Evolutionary conservation across 2,888 invertebrate genomes (phyloP), one percentile per base, ranked within the genome.

Genomic region (Abrostola triplasia): DNA sequence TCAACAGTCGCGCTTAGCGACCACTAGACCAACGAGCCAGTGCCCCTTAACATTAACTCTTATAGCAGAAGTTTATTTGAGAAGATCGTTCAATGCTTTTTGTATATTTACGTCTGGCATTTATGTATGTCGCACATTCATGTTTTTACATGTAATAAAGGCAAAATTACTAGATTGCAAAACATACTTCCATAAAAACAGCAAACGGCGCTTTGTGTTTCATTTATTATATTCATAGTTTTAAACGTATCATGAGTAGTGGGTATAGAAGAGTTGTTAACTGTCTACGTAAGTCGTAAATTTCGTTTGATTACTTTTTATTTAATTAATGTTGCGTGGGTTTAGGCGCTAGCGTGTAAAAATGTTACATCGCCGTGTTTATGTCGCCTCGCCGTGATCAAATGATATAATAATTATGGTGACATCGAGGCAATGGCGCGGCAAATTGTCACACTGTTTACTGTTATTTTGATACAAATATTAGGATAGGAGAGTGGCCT

Each of bases 361-460:
- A 62, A 60, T 42, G 48, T 48, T 24, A 53, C 13, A 41, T 37
- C 0, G 10, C 48, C 41, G 41, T 71, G 49, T 40, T 59, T 11
- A 50, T 36, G 11, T 36, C 42, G 57, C 57, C 60, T 36, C 42
- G 57, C 57, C 60, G 41, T 67, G 68, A 42, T 48, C 8, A 10
- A 24, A 50, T 57, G 77, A 59, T 61, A 62, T 64, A 64, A 77
- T 54, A n/a, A n/a, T n/a, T n/a, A 36, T 58, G 7, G 50, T 61
- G 75, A 60, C 75, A 58, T 60, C 59, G 64, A 52, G 8, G 35
- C 41, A 71, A 59, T 56, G 11, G 38, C 59, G 74, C 59, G 58
- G 47, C 48, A 49, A 13, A 47, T 40, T 48, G 36, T 41, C 52
- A 42, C 44, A 11, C 13, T 13, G 11, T n/a, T 13, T 8, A 12